Conservation (phyloP, 2,888 invertebrate species). For the Hemaris fuciformis region DNA sequence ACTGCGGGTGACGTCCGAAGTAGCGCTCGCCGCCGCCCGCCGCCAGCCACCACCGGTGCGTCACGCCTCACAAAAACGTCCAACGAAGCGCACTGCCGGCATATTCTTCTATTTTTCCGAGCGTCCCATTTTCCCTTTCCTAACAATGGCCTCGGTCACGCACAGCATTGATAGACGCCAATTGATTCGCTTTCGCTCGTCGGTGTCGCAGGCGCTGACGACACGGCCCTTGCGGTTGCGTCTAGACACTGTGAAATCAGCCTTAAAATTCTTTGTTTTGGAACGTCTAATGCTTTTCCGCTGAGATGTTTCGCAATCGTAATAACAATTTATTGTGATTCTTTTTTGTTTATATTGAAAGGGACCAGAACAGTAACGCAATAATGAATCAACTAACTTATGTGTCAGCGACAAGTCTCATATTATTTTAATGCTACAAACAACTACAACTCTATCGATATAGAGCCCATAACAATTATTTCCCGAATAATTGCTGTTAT, state of each 20-base stretch:
- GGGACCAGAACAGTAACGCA: too few relatives aligned
- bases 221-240: conserved; percentile 65
- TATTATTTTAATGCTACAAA: too few relatives aligned
- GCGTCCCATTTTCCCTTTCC: conserved; percentile 75
- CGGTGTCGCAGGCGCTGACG: conserved; percentile 57
- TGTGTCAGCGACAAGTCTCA: too few relatives aligned
- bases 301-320: conserved; percentile 11
- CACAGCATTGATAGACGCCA: conserved; percentile 63
- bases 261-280: conserved; percentile 44
- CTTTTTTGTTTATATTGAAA: background rate
- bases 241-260: conserved; percentile 47
- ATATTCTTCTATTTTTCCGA: conserved; percentile 67
- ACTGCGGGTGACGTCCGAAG: conserved; percentile 49
- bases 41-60: conserved; percentile 43
- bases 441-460: too few relatives aligned
- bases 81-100: conserved; percentile 61
- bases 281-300: conserved; percentile 33
- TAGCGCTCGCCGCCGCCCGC: conserved; percentile 45
- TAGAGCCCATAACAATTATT: too few relatives aligned
- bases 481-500: too few relatives aligned
- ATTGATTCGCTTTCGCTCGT: conserved; percentile 80
- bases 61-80: conserved; percentile 50
- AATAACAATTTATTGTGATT: background rate
- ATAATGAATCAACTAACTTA: too few relatives aligned
- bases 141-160: conserved; percentile 78